Evolutionary conservation across 64 coral and sea anemone species (phyloP).

Genomic region (Montipora sp.): DNA sequence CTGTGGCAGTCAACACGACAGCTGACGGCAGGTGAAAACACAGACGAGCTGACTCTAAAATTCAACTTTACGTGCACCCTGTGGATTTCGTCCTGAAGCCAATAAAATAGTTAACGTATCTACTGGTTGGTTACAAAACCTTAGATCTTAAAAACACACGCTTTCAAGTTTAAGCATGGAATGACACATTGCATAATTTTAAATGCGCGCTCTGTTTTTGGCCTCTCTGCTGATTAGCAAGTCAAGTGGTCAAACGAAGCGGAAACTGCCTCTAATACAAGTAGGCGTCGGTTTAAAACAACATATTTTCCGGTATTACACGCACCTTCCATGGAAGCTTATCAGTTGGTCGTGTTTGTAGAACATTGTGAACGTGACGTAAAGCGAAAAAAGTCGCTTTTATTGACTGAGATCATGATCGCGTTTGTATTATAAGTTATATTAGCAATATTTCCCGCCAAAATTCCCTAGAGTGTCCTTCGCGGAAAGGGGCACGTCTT

Average conservation of each 20-base stretch:
- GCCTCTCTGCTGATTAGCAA: not conserved
- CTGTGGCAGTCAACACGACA: not conserved
- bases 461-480: not conserved
- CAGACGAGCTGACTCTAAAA: not conserved
- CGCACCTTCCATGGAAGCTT: not conserved
- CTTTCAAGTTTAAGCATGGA: not conserved
- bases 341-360: not conserved
- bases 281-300: constrained; percentile 26
- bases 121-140: not conserved
- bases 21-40: not conserved
- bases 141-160: not conserved
- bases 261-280: not conserved
- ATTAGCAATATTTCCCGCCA: not conserved
- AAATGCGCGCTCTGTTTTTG: not conserved
- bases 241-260: not conserved
- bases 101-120: not conserved
- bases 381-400: not conserved
- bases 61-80: not conserved
- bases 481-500: not conserved
- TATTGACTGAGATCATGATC: not conserved
- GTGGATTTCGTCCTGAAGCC: not conserved
- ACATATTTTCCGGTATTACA: not conserved
- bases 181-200: not conserved
- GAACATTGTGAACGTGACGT: not conserved
- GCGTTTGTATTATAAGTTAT: not conserved